Evolutionary conservation across 2,797 vertebrate genomes (phyloP).

Genomic region (Xiphorhynchus erythropygius): DNA sequence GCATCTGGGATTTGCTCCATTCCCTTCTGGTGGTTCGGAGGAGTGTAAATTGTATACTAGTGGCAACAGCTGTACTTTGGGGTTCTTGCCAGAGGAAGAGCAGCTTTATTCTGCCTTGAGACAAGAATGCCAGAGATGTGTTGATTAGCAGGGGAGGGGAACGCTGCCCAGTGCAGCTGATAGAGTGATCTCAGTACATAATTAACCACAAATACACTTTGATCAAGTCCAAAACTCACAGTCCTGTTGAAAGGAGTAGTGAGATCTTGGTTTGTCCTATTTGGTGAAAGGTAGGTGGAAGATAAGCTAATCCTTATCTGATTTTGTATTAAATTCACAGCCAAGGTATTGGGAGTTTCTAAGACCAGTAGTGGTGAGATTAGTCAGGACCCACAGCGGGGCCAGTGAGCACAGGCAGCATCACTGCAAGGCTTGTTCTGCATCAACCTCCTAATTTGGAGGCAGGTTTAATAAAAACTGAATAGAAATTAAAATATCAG

Average conservation of each 20-base stretch:
- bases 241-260: not conserved
- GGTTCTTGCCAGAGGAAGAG: slow-evolving; percentile 26
- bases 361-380: not conserved
- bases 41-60: not conserved
- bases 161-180: not conserved
- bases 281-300: not conserved
- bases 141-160: not conserved
- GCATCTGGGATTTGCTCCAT: not conserved
- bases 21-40: not conserved
- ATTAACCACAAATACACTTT: not conserved
- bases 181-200: not conserved
- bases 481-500: slow-evolving; percentile 50
- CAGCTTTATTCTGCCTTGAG: not conserved
- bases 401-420: not conserved
- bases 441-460: not conserved
- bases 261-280: not conserved
- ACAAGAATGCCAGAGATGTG: slow-evolving; percentile 2
- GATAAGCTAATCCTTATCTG: not conserved
- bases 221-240: not conserved
- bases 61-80: slow-evolving; percentile 19
- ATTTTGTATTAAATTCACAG: not conserved
- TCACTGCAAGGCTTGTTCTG: not conserved
- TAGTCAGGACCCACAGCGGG: not conserved
- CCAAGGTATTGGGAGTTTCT: rapidly evolving
- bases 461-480: not conserved